Evolutionary conservation across 2,797 vertebrate species (phyloP).

Genomic region (Kryptolebias ocellatus): DNA sequence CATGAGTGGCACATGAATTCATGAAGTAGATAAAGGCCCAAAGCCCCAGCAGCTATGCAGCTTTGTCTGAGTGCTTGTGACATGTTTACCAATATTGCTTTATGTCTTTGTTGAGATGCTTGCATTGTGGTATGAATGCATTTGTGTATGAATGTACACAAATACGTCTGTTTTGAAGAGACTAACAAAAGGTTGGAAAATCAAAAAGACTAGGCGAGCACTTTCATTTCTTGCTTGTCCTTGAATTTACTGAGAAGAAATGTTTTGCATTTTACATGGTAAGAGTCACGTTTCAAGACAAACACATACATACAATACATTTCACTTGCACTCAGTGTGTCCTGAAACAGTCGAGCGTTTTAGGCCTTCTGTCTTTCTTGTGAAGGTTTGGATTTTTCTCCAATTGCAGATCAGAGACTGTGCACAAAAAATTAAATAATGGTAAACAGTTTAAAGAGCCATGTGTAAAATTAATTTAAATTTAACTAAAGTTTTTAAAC

Average conservation of each 20-base stretch:
- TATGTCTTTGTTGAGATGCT: slow-evolving; percentile 35
- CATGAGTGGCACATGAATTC: slow-evolving; percentile 58
- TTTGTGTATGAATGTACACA: slow-evolving; percentile 51
- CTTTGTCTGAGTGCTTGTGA: slow-evolving; percentile 56
- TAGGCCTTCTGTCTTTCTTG: neutral
- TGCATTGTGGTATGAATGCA: slow-evolving; percentile 38
- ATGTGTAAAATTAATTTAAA: too few relatives aligned
- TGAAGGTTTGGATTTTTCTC: too few relatives aligned
- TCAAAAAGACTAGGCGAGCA: slow-evolving; percentile 25
- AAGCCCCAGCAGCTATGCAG: slow-evolving; percentile 39
- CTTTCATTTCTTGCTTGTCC: slow-evolving; percentile 13
- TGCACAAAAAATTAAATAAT: too few relatives aligned
- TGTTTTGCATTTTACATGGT: slow-evolving; percentile 1
- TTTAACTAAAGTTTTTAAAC: too few relatives aligned
- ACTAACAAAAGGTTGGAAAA: slow-evolving; percentile 33
- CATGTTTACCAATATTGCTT: slow-evolving; percentile 61
- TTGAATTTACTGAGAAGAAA: slow-evolving; percentile 14
- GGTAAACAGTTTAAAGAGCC: too few relatives aligned
- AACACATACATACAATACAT: too few relatives aligned
- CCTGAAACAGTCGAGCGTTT: neutral
- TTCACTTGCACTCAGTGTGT: neutral
- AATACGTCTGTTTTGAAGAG: slow-evolving; percentile 37
- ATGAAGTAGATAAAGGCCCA: slow-evolving; percentile 62
- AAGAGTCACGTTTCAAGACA: neutral
- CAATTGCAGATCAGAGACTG: too few relatives aligned